Evolutionary conservation across 2,797 vertebrate genomes (phyloP).

Genomic region (Peromyscus eremicus): DNA sequence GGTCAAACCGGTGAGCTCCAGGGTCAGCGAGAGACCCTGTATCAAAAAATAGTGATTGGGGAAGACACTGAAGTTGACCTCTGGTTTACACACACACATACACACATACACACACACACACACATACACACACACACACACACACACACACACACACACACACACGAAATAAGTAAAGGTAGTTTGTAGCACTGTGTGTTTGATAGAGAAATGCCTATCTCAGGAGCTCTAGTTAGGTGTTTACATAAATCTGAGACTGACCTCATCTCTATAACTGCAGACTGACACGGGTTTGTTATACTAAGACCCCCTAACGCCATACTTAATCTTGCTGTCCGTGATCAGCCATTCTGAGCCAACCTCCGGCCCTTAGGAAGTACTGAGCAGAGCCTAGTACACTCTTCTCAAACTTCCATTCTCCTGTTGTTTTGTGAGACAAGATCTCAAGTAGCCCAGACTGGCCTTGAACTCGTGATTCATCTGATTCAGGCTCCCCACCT

Average conservation of each 20-base stretch:
- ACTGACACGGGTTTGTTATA: fast-evolving
- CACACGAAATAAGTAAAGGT: not conserved
- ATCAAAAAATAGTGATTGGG: not conserved
- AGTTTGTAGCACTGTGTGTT: not conserved
- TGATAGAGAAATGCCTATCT: not conserved
- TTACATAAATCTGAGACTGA: fast-evolving
- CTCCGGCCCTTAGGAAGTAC: not conserved
- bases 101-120: not conserved
- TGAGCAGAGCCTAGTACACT: not conserved
- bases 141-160: too few relatives aligned
- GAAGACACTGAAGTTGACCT: not conserved
- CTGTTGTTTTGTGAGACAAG: not conserved
- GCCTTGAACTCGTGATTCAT: not conserved
- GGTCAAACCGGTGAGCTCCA: not conserved
- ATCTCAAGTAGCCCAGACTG: not conserved
- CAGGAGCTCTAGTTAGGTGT: not conserved
- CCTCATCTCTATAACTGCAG: fast-evolving
- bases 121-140: too few relatives aligned
- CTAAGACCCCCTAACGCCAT: fast-evolving
- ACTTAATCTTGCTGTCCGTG: fast-evolving
- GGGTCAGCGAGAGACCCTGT: not conserved
- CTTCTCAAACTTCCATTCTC: not conserved
- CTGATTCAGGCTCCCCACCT: not conserved
- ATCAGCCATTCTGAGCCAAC: not conserved
- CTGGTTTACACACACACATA: not conserved